Evolutionary conservation across 2,797 vertebrate genomes (phyloP), one percentile per base, ranked within the genome.

Genomic region (Anabacerthia variegaticeps): DNA sequence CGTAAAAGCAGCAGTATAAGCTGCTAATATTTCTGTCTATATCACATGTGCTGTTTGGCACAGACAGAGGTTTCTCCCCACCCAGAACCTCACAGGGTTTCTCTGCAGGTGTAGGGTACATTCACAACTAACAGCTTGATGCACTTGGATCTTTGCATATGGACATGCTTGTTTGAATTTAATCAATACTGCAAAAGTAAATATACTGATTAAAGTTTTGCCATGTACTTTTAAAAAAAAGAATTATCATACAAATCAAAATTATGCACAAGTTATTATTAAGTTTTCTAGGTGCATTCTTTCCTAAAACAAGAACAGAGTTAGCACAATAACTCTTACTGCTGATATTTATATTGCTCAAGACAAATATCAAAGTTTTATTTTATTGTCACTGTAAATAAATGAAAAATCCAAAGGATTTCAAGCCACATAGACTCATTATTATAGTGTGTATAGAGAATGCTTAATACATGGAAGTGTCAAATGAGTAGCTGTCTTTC

Each of bases 341-440:
- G 24, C 48, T 65, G 41, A 24, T 49, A 73, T 86, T 92, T 90
- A 73, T 76, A 79, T 85, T 73, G 44, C 54, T 94, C 39, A 76
- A 92, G 55, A 76, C 13, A 78, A 88, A 66, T 65, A 85, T 41
- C 63, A 73, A 88, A 63, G 43, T 91, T 96, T 91, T 87, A 85
- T 91, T 94, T 92, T 87, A 92, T 93, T 85, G 66, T 81, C 92
- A 59, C 82, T 92, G 94, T 91, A 93, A 96, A 95, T 87, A 94
- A 91, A 75, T 41, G 68, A 95, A 87, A 27, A 46, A 88, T 86
- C 76, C 69, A 85, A 86, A 92, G 48, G 48, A 93, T 93, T 95
- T 94, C 73, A 94, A 91, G 52, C 55, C 20, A 92, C 58, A 41
- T 14, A 44, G 36, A 27, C 17, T 94, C 59, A 56, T 88, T 88